Conservation (phyloP, 2,888 invertebrate genomes). For the Drosophila neonasuta region DNA sequence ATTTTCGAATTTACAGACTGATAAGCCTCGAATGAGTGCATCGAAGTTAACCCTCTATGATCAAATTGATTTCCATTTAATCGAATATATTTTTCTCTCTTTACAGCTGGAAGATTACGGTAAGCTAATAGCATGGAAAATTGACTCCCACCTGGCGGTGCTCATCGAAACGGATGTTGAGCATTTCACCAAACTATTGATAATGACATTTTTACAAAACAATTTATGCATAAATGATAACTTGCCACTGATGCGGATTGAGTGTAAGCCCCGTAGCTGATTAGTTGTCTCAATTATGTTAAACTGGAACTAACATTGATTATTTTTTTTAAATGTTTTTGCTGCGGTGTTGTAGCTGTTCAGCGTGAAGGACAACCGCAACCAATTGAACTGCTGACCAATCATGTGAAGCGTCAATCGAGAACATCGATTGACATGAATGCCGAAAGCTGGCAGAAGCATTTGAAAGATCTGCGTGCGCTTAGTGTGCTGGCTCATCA, state of each 20-base stretch:
- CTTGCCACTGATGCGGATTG: slow-evolving; percentile 88
- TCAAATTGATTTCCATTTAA: not conserved
- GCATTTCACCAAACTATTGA: slow-evolving; percentile 87
- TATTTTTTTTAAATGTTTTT: not conserved
- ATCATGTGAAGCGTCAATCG: slow-evolving; percentile 81
- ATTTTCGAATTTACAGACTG: not conserved
- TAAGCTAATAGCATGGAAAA: slow-evolving; percentile 90
- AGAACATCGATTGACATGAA: slow-evolving; percentile 76
- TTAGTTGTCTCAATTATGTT: not conserved
- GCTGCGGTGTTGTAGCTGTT: slow-evolving; percentile 83
- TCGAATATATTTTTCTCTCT: not conserved
- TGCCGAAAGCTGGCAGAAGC: slow-evolving; percentile 80
- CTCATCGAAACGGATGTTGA: slow-evolving; percentile 90
- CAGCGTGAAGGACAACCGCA: slow-evolving; percentile 85
- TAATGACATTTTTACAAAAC: slow-evolving; percentile 88
- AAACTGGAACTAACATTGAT: slow-evolving; percentile 9
- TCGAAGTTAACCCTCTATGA: not conserved
- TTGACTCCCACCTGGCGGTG: slow-evolving; percentile 88
- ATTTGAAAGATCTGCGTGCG: slow-evolving; percentile 79
- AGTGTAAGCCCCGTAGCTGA: slow-evolving; percentile 85
- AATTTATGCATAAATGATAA: slow-evolving; percentile 90
- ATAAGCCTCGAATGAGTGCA: not conserved
- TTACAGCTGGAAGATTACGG: slow-evolving; percentile 90
- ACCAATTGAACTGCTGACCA: slow-evolving; percentile 83
- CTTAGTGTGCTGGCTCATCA: slow-evolving; percentile 81